phyloP scores from a whole-genome alignment of 2,797 vertebrate genomes.

The Ptychadena robeensis region DNA sequence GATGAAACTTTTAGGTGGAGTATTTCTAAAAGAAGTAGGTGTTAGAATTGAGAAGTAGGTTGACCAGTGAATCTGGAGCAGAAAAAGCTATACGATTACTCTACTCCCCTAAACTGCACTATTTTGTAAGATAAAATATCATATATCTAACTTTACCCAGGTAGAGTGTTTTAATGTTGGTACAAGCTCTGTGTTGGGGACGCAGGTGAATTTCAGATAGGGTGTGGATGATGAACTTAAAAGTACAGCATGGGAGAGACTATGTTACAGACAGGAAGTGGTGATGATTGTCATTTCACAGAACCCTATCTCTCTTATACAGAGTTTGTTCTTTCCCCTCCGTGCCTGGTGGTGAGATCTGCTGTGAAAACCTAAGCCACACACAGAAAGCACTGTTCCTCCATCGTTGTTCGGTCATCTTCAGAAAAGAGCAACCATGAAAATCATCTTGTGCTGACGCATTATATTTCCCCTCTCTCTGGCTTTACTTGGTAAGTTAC shows the following conservation, averaged over 20 bases:
- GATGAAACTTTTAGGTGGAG: too few relatives aligned
- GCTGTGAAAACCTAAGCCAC: conserved; percentile 6
- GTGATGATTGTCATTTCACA: conserved; percentile 56
- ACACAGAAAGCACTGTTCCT: conserved; percentile 23
- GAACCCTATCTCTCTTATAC: conserved; percentile 48
- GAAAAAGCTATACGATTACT: too few relatives aligned
- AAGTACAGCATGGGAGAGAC: conserved; percentile 41
- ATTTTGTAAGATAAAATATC: too few relatives aligned
- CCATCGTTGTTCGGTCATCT: not conserved
- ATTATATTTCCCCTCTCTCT: conserved; percentile 24
- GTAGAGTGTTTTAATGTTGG: too few relatives aligned
- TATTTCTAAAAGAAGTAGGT: too few relatives aligned
- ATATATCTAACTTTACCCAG: too few relatives aligned
- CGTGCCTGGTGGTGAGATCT: conserved; percentile 54
- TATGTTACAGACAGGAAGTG: conserved; percentile 55
- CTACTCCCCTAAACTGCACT: too few relatives aligned
- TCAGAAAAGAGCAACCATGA: conserved; percentile 15
- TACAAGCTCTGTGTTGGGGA: not conserved
- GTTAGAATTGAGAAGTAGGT: too few relatives aligned
- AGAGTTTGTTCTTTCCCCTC: conserved; percentile 57
- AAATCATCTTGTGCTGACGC: conserved; percentile 4
- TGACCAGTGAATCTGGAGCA: too few relatives aligned
- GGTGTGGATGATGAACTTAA: conserved; percentile 32
- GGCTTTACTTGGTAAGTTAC: conserved; percentile 49
- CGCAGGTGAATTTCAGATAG: conserved; percentile 22